Base-by-base conservation (phyloP, 2,113 vertebrate species). In the Parus major region DNA sequence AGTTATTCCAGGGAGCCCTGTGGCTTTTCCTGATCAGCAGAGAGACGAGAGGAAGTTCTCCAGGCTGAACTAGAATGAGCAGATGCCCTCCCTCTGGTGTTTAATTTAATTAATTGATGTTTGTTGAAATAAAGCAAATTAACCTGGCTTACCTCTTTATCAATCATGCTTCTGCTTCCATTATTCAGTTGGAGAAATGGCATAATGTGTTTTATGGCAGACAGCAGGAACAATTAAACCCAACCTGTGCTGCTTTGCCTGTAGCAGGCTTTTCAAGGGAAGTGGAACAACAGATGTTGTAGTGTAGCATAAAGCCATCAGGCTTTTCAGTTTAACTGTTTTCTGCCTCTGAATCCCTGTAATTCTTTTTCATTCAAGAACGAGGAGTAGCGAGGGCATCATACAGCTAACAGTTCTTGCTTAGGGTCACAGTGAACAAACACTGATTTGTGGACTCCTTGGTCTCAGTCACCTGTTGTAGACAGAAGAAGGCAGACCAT, bases 31-130 rank as follows among this genome's bases (percentile, higher is more conserved):
- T 88, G 79, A 83, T 91, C 12, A 2, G n/a, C 56, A 66, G 76
- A 82, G 76, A 83, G 56, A 78, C 61, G 53, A 77, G 66, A 86
- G 44, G 52, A 86, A 41, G 55, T 87, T 57, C 61, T 90, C 36
- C 41, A 82, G 65, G 57, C 77, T 82, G 83, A 96, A 80, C 60
- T 71, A 63, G 33, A 84, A 36, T 17, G 77, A 95, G 59, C 92
- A 96, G 90, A 91, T 95, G 92, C 88, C 88, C 73, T 94, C 92
- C 80, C 77, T 94, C 88, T 91, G 81, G 88, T 91, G 77, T 92
- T 96, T 80, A 92, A 94, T 88, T 95, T 96, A 88, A 96, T 97
- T 97, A 97, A 96, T 95, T 92, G 92, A 87, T 96, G 88, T 96
- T 93, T 96, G 88, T 92, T 96, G 92, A 96, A 96, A 91, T 93